Conservation (phyloP, 2,113 vertebrate species). For the Podarcis muralis region DNA sequence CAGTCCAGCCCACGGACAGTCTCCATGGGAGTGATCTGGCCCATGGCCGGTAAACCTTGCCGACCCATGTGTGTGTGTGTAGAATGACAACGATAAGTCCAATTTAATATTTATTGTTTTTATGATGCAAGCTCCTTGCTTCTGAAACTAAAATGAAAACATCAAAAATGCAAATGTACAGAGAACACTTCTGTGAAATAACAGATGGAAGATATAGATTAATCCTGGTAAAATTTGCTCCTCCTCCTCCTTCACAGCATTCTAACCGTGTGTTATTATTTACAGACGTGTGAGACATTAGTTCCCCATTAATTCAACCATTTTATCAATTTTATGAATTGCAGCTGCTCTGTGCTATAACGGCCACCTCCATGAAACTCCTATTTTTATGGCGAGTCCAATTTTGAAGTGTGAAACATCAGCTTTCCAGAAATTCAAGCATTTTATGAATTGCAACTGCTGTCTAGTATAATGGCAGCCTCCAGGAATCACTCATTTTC, state of each 20-base stretch:
- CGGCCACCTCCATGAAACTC: too few species aligned
- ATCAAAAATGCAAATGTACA: not conserved
- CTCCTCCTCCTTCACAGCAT: constrained; percentile 59
- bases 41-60: too few species aligned
- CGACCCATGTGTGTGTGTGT: not conserved
- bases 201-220: constrained; percentile 29
- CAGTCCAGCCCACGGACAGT: too few species aligned
- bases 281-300: constrained; percentile 48
- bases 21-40: too few species aligned
- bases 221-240: constrained; percentile 49
- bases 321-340: constrained; percentile 55
- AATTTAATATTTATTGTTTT: not conserved
- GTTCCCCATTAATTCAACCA: constrained; percentile 60
- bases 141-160: constrained; percentile 8
- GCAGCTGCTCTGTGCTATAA: too few species aligned
- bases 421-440: too few species aligned
- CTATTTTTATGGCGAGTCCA: too few species aligned
- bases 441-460: too few species aligned
- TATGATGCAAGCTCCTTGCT: not conserved
- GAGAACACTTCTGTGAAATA: constrained; percentile 25
- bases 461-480: too few species aligned
- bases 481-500: too few species aligned
- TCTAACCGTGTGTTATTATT: constrained; percentile 78
- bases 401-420: too few species aligned
- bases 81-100: too few species aligned